Evolutionary conservation across 2,888 invertebrate species (phyloP).

Genomic region (Leptarthrus brevirostris): DNA sequence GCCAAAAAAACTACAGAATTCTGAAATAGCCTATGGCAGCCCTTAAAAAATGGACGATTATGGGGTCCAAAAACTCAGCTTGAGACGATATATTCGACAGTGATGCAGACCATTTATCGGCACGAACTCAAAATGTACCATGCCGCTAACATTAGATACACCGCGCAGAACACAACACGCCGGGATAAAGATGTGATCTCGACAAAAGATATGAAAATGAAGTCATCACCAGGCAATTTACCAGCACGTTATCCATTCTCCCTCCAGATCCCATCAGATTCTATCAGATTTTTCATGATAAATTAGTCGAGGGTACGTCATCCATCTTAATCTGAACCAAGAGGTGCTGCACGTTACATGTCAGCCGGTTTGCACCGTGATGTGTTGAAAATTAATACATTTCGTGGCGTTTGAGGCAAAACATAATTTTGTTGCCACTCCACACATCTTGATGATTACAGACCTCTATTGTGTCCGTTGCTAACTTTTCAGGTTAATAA

Average conservation of each 20-base stretch:
- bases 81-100: neutral
- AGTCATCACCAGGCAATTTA: slow-evolving; percentile 48
- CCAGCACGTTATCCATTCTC: slow-evolving; percentile 47
- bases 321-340: slow-evolving; percentile 43
- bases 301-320: slow-evolving; percentile 47
- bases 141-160: slow-evolving; percentile 20
- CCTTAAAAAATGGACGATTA: neutral
- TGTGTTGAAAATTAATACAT: neutral
- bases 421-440: no score
- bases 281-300: slow-evolving; percentile 47
- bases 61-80: neutral
- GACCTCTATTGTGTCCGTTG: no score
- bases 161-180: neutral
- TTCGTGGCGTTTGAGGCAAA: neutral
- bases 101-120: slow-evolving; percentile 3
- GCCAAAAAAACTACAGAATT: neutral
- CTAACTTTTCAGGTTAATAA: no score
- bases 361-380: slow-evolving; percentile 3
- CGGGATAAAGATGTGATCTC: slow-evolving; percentile 27
- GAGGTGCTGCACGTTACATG: slow-evolving; percentile 31
- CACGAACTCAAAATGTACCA: slow-evolving; percentile 3
- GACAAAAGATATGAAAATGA: slow-evolving; percentile 33
- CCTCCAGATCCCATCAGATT: slow-evolving; percentile 27
- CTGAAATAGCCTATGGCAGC: neutral
- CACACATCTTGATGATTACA: no score